Conservation (phyloP, 2,113 vertebrate species). For the Eidolon helvum region DNA sequence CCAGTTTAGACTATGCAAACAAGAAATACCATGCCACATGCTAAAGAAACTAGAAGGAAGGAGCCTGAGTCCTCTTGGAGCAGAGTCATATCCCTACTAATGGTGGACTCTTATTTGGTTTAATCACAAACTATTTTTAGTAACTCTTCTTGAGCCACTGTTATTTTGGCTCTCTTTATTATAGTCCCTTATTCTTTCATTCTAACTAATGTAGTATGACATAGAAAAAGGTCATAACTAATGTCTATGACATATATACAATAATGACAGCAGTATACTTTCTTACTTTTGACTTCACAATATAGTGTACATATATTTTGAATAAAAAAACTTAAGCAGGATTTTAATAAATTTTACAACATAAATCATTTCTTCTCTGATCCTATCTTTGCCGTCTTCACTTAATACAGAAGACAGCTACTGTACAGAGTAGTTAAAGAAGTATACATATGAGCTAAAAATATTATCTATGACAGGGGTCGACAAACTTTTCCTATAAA, state of each 20-base stretch:
- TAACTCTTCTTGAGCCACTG: neutral
- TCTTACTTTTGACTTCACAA: neutral
- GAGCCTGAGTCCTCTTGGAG: neutral
- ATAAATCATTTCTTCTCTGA: neutral
- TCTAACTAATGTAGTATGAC: neutral
- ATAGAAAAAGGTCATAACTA: neutral
- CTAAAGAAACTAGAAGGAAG: neutral
- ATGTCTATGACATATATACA: neutral
- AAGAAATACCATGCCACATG: neutral
- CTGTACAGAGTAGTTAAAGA: neutral
- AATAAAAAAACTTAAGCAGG: neutral
- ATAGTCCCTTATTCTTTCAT: neutral
- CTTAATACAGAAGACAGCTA: neutral
- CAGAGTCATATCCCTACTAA: neutral
- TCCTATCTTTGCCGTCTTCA: neutral
- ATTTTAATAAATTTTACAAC: neutral
- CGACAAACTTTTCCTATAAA: neutral
- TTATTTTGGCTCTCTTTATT: neutral
- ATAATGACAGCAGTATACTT: neutral
- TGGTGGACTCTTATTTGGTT: neutral
- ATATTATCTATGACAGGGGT: neutral
- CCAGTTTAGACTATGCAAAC: neutral
- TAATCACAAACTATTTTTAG: neutral
- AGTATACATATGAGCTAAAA: neutral
- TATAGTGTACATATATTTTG: neutral